These are phyloP conservation scores for Cardinalis cardinalis DNA, from an alignment of 2,113 vertebrate species.

Conservation along the genomic window DNA sequence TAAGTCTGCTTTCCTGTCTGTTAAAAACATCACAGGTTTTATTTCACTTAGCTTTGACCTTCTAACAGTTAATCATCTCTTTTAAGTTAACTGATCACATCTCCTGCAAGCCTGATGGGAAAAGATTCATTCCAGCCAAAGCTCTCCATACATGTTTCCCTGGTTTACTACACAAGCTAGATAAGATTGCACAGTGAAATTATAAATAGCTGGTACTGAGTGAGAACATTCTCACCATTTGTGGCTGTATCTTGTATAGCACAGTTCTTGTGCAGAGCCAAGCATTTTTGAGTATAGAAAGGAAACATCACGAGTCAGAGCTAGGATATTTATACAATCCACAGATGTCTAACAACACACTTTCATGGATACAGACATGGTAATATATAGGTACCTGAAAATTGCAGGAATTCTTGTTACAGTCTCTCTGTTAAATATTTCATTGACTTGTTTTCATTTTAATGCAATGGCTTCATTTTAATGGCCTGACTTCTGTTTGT, in stretches of 20 bases:
- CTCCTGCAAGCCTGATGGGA: background rate
- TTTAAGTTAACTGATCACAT: background rate
- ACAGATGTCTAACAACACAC: background rate
- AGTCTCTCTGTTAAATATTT: background rate
- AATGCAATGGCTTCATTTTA: background rate
- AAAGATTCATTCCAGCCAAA: background rate
- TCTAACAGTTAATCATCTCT: background rate
- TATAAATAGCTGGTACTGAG: background rate
- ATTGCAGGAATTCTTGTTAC: background rate
- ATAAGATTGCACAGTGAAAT: background rate
- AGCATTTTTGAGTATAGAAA: background rate
- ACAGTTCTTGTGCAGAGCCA: background rate
- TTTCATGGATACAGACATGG: background rate
- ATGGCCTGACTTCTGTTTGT: background rate
- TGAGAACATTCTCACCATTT: background rate
- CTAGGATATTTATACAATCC: background rate
- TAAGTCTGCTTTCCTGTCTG: background rate
- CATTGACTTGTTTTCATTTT: background rate
- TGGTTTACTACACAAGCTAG: background rate
- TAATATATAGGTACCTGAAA: background rate
- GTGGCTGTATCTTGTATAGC: background rate
- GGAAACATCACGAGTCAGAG: background rate
- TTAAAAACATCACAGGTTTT: background rate
- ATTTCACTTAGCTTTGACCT: background rate
- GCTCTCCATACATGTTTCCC: background rate